phyloP scores from a whole-genome alignment of 2,797 vertebrate genomes.

The Typhlichthys subterraneus region DNA sequence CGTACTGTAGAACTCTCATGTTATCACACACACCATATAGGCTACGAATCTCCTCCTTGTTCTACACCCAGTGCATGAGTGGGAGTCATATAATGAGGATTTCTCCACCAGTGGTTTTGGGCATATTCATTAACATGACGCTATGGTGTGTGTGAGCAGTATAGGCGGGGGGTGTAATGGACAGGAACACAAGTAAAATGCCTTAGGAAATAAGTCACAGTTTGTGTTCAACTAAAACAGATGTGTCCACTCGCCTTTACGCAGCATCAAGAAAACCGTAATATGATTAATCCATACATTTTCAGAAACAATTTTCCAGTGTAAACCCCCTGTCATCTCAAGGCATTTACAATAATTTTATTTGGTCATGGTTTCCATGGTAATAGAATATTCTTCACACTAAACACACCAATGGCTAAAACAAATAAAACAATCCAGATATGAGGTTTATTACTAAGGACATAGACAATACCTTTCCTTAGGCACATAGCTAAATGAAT shows the following conservation, averaged over 20 bases:
- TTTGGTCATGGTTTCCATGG: neutral
- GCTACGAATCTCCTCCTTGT: slow-evolving; percentile 59
- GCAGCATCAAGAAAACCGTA: neutral
- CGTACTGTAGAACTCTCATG: slow-evolving; percentile 49
- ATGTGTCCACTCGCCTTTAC: neutral
- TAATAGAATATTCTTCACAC: slow-evolving; percentile 18
- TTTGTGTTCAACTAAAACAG: slow-evolving; percentile 24
- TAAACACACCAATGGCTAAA: neutral
- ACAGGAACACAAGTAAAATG: neutral
- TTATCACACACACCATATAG: slow-evolving; percentile 52
- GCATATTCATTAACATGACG: slow-evolving; percentile 56
- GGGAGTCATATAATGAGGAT: slow-evolving; percentile 63
- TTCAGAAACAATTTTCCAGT: neutral
- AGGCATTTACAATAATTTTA: neutral
- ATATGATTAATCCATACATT: neutral
- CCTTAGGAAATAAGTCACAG: slow-evolving; percentile 13
- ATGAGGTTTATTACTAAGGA: neutral
- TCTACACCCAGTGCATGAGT: slow-evolving; percentile 68
- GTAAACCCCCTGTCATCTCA: neutral
- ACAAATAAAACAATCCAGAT: neutral
- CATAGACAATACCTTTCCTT: neutral
- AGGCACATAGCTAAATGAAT: neutral
- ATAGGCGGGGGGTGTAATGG: neutral
- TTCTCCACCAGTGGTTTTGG: slow-evolving; percentile 49
- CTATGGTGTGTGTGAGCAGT: slow-evolving; percentile 21